Conservation (phyloP, 2,113 vertebrate species). For the Pseudorhombus dupliciocellatus region DNA sequence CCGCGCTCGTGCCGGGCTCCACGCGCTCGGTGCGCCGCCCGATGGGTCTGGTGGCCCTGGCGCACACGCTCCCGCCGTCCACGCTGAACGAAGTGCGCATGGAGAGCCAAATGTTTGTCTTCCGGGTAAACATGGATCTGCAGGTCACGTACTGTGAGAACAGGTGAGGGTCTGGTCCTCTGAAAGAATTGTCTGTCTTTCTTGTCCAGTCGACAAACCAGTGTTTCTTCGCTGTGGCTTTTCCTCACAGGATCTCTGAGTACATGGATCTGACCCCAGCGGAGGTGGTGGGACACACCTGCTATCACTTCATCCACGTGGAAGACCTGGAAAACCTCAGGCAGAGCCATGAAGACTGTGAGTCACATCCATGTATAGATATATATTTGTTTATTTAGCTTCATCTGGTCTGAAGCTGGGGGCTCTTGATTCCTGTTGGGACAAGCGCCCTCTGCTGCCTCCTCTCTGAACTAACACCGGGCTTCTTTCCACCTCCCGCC, state of each 20-base stretch:
- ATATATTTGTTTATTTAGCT: no score
- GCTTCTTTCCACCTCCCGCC: not conserved
- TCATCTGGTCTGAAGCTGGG: slow-evolving; percentile 9
- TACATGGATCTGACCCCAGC: slow-evolving; percentile 91
- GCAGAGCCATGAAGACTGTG: slow-evolving; percentile 90
- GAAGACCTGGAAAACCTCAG: slow-evolving; percentile 87
- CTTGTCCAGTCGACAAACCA: slow-evolving; percentile 34
- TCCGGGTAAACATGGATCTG: slow-evolving; percentile 91
- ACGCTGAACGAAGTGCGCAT: slow-evolving; percentile 90
- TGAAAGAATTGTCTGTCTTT: slow-evolving; percentile 30
- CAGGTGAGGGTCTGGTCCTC: slow-evolving; percentile 77
- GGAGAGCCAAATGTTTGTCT: slow-evolving; percentile 91
- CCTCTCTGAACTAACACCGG: slow-evolving; percentile 34
- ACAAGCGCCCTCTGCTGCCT: slow-evolving; percentile 73
- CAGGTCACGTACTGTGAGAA: slow-evolving; percentile 93
- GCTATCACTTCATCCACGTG: slow-evolving; percentile 90
- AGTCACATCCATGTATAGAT: slow-evolving; percentile 53
- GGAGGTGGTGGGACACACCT: slow-evolving; percentile 90
- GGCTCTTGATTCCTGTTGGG: slow-evolving; percentile 19
- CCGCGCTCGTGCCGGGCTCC: slow-evolving; percentile 76
- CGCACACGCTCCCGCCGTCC: slow-evolving; percentile 89
- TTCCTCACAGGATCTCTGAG: slow-evolving; percentile 85
- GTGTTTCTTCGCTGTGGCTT: slow-evolving; percentile 2
- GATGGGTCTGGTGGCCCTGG: slow-evolving; percentile 88
- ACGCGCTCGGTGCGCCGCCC: slow-evolving; percentile 78